These are phyloP conservation scores for Catharus bicknelli DNA, from an alignment of 2,113 vertebrate genomes.

Conservation along the genomic window DNA sequence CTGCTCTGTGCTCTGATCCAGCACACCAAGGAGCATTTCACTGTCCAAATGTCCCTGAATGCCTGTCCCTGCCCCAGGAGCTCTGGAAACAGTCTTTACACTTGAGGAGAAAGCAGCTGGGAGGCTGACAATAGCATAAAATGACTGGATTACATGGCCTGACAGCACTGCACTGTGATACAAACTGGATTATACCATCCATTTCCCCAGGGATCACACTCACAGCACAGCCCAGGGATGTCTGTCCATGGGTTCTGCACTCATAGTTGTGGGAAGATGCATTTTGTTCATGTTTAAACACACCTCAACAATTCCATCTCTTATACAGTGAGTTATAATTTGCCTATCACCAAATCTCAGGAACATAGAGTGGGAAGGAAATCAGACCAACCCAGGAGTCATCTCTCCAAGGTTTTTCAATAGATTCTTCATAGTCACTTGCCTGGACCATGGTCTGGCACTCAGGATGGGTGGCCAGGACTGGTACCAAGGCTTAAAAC, in stretches of 20 bases:
- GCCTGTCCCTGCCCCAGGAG: background rate
- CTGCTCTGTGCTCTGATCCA: background rate
- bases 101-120: background rate
- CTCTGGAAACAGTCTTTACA: background rate
- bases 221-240: background rate
- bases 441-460: background rate
- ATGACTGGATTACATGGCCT: background rate
- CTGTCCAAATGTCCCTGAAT: fast-evolving
- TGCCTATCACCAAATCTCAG: background rate
- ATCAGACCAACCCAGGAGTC: background rate
- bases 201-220: background rate
- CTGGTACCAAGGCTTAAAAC: background rate
- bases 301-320: background rate
- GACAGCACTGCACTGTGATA: background rate
- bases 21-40: background rate
- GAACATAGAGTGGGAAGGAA: background rate
- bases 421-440: fast-evolving
- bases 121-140: background rate
- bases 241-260: background rate
- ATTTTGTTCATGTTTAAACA: background rate
- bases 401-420: background rate
- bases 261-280: background rate
- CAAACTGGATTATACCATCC: background rate
- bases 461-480: background rate
- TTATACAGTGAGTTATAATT: background rate